A percentile compares a stretch with the other conserved stretches of the same genome.
phyloP scores from a whole-genome alignment of 2,888 invertebrate species.

The Troglohyphantes excavatus region DNA sequence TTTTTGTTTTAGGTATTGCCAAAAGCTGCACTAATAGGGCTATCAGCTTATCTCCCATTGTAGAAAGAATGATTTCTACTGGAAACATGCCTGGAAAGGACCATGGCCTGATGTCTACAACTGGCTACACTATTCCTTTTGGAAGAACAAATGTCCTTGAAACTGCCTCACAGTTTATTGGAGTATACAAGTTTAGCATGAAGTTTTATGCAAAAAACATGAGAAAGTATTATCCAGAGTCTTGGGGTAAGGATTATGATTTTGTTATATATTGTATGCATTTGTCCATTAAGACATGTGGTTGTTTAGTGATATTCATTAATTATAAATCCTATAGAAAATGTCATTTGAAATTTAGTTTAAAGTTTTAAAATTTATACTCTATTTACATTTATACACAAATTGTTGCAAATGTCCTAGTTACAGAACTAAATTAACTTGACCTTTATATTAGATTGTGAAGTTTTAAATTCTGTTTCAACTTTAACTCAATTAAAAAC shows the following conservation, averaged over 20 bases:
- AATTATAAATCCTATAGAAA: too few relatives aligned
- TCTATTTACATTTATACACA: too few relatives aligned
- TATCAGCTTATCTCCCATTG: constrained; percentile 83
- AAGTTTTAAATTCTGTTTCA: too few relatives aligned
- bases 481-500: too few relatives aligned
- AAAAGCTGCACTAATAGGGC: constrained; percentile 85
- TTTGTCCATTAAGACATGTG: too few relatives aligned
- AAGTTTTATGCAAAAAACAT: constrained; percentile 98
- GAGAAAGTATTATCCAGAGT: constrained; percentile 96
- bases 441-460: too few relatives aligned
- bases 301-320: too few relatives aligned
- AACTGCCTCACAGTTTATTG: constrained; percentile 22
- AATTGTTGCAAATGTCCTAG: too few relatives aligned
- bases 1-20: constrained; percentile 82
- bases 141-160: constrained; percentile 51
- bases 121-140: constrained; percentile 53
- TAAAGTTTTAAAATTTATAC: background rate
- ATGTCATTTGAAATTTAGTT: too few relatives aligned
- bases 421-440: too few relatives aligned
- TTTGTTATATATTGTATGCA: too few relatives aligned
- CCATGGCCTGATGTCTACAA: constrained; percentile 20
- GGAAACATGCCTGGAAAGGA: constrained; percentile 86
- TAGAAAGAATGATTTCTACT: constrained; percentile 93
- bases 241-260: constrained; percentile 89
- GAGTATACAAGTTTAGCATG: constrained; percentile 87